Evolutionary conservation across 2,888 invertebrate species (phyloP).

Genomic region (Hemithea aestivaria): DNA sequence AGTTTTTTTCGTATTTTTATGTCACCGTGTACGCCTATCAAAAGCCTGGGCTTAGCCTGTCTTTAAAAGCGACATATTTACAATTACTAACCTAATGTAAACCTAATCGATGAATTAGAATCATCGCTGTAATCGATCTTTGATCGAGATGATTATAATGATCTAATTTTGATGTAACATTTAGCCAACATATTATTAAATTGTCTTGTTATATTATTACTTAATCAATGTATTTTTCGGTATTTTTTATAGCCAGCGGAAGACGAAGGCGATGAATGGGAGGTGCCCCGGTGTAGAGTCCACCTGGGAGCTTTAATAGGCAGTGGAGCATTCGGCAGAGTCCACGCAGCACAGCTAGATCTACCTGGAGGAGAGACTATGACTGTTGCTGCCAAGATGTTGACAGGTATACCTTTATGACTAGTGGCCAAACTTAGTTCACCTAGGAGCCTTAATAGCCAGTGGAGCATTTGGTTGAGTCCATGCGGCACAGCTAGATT

Average conservation of each 20-base stretch:
- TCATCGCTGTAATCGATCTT: too few species aligned
- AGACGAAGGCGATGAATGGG: constrained; percentile 60
- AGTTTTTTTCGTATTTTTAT: too few species aligned
- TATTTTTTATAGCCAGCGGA: constrained; percentile 38
- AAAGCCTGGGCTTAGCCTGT: too few species aligned
- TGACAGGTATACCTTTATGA: constrained; percentile 84
- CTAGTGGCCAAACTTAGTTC: too few species aligned
- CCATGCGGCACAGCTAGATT: constrained; percentile 81
- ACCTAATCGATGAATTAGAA: too few species aligned
- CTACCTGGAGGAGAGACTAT: constrained; percentile 67
- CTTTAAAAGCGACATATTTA: too few species aligned
- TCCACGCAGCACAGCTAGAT: constrained; percentile 82
- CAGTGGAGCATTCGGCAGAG: constrained; percentile 87
- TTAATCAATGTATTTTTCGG: constrained; percentile 9
- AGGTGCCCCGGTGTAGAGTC: constrained; percentile 69
- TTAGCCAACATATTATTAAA: too few species aligned
- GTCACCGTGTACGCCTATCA: too few species aligned
- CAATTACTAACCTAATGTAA: too few species aligned
- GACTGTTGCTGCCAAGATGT: constrained; percentile 86
- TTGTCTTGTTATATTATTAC: too few species aligned
- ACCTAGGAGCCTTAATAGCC: constrained; percentile 80
- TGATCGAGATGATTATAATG: too few species aligned
- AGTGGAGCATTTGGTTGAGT: constrained; percentile 89
- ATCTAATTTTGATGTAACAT: too few species aligned
- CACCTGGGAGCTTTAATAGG: constrained; percentile 80